These are phyloP conservation scores for Chironomus tepperi DNA, from an alignment of 1,140 invertebrate genomes.

Conservation along the genomic window DNA sequence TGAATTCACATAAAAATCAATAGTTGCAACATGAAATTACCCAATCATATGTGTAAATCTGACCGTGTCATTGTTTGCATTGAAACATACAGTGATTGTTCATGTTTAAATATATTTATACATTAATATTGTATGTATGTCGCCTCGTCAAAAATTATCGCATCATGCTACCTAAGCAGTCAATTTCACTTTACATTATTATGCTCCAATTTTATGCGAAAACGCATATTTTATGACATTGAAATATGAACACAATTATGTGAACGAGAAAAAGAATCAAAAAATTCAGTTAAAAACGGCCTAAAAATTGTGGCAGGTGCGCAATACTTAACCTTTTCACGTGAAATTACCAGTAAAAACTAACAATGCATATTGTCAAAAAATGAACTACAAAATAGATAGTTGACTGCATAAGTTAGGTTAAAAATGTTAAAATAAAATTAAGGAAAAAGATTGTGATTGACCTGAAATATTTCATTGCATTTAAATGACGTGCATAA, in stretches of 20 bases:
- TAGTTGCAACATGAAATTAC: constrained; percentile 7
- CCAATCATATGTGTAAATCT: constrained; percentile 7
- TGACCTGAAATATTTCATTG: background rate
- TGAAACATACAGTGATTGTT: no score
- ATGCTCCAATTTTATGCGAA: background rate
- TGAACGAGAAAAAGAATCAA: background rate
- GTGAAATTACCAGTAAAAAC: background rate
- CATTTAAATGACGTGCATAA: background rate
- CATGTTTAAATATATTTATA: no score
- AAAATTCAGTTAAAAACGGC: constrained; percentile 15
- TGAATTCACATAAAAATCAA: background rate
- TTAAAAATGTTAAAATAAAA: no score
- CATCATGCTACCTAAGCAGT: constrained; percentile 16
- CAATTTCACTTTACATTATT: constrained; percentile 30
- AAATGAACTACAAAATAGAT: no score
- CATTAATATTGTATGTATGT: background rate
- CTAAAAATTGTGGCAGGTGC: constrained; percentile 23
- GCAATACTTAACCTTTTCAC: constrained; percentile 35
- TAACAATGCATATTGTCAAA: background rate
- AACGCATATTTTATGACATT: background rate
- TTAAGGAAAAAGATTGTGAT: no score
- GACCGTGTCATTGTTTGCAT: background rate
- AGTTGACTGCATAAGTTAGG: no score
- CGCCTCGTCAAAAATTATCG: background rate
- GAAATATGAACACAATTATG: background rate